Evolutionary conservation across 2,113 vertebrate genomes (phyloP).

Genomic region (Mola mola): DNA sequence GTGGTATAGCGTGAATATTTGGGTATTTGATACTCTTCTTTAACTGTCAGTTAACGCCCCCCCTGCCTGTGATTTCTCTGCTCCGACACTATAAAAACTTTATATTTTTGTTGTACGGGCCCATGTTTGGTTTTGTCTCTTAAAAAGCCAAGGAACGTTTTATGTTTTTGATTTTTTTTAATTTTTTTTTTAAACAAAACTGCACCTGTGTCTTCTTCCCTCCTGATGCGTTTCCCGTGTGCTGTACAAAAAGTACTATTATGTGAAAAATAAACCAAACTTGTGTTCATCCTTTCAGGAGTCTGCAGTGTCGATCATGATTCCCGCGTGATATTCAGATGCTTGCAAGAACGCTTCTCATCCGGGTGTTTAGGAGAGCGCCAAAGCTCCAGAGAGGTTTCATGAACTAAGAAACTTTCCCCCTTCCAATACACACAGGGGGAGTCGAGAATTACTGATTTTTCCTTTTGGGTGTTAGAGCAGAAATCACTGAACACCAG

Average conservation of each 20-base stretch:
- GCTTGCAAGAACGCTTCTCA: neutral
- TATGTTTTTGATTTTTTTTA: no score
- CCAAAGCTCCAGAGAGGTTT: no score
- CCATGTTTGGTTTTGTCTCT: constrained; percentile 53
- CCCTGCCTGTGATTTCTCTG: constrained; percentile 65
- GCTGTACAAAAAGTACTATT: constrained; percentile 79
- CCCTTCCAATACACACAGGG: no score
- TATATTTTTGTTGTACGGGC: constrained; percentile 35
- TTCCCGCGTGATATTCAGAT: neutral
- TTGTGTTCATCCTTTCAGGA: constrained; percentile 78
- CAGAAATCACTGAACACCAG: neutral
- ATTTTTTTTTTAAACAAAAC: no score
- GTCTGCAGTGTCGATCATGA: constrained; percentile 33
- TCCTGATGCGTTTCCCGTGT: constrained; percentile 74
- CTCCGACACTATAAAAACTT: constrained; percentile 39
- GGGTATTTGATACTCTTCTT: constrained; percentile 73
- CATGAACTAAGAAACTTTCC: no score
- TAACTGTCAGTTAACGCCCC: constrained; percentile 37
- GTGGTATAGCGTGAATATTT: constrained; percentile 68
- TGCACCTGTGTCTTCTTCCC: constrained; percentile 71
- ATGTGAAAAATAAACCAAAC: constrained; percentile 79
- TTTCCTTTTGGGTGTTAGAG: no score
- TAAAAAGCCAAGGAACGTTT: constrained; percentile 77
- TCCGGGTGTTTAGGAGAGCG: no score
- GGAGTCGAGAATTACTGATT: no score